A percentile compares a stretch with the other conserved stretches of the same genome.
Evolutionary conservation across 2,888 invertebrate genomes (phyloP).

Genomic region (Biston stratarius): DNA sequence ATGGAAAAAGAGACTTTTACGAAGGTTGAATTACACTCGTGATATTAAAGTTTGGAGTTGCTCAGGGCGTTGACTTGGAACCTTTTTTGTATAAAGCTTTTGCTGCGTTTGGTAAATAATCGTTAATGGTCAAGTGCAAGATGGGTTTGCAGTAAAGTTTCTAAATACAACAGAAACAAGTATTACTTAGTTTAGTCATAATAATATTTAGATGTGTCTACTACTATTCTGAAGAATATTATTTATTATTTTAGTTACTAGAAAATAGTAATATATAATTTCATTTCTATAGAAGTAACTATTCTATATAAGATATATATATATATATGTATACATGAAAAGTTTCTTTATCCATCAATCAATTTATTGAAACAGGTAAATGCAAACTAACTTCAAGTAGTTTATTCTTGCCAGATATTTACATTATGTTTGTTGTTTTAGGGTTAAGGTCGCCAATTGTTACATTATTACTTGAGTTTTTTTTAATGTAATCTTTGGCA

Average conservation of each 20-base stretch:
- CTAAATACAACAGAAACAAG: no score
- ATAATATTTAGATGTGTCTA: no score
- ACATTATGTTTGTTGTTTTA: neutral
- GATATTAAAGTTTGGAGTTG: neutral
- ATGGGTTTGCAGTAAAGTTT: no score
- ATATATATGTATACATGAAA: no score
- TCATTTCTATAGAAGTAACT: no score
- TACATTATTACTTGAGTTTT: neutral
- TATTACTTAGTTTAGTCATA: no score
- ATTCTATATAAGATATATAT: no score
- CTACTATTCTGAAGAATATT: no score
- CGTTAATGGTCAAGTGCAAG: no score
- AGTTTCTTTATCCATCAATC: slow-evolving; percentile 9
- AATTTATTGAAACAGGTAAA: neutral
- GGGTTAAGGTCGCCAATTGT: no score
- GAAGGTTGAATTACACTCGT: neutral
- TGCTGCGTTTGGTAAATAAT: neutral
- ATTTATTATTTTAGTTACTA: neutral
- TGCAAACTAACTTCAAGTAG: slow-evolving; percentile 6
- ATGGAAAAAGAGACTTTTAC: slow-evolving; percentile 33
- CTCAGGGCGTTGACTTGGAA: neutral
- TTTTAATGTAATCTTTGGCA: no score
- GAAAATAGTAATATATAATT: neutral
- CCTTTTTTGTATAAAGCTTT: neutral
- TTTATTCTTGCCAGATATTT: neutral